These are phyloP conservation scores for Drosophila nasuta DNA, from an alignment of 1,140 invertebrate genomes.

Conservation along the genomic window DNA sequence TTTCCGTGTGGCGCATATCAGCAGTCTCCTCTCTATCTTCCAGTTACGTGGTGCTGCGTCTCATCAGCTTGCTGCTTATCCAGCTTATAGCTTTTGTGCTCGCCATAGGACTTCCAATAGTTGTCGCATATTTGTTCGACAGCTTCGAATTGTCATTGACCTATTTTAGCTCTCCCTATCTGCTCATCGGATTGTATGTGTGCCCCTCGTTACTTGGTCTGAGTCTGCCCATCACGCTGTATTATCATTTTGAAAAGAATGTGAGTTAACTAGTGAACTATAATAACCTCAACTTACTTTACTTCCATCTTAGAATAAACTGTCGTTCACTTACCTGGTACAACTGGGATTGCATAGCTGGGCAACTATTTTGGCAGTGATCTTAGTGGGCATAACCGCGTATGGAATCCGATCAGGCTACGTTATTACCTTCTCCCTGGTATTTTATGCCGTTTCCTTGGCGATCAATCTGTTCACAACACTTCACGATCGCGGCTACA, in stretches of 20 bases:
- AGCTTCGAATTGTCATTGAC: conserved; percentile 85
- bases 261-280: background rate
- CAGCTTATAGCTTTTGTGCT: conserved; percentile 87
- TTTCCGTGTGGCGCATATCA: conserved; percentile 68
- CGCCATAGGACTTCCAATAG: conserved; percentile 85
- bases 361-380: conserved; percentile 31
- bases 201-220: conserved; percentile 85
- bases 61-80: conserved; percentile 49
- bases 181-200: conserved; percentile 87
- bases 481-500: conserved; percentile 83
- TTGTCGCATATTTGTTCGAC: conserved; percentile 85
- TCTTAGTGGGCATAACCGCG: conserved; percentile 18
- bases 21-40: conserved; percentile 34
- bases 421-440: conserved; percentile 43
- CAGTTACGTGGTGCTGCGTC: conserved; percentile 29
- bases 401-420: conserved; percentile 51
- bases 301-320: conserved; percentile 38
- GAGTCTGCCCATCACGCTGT: conserved; percentile 40
- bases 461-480: conserved; percentile 50
- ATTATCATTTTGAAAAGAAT: conserved; percentile 8
- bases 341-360: conserved; percentile 57
- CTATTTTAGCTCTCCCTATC: conserved; percentile 89
- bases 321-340: conserved; percentile 33
- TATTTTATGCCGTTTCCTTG: conserved; percentile 50
- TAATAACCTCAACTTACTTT: conserved; percentile 14